A percentile compares a stretch with the other conserved stretches of the same genome.
Conservation (phyloP, 2,797 vertebrate species). For the Myotis planiceps region DNA sequence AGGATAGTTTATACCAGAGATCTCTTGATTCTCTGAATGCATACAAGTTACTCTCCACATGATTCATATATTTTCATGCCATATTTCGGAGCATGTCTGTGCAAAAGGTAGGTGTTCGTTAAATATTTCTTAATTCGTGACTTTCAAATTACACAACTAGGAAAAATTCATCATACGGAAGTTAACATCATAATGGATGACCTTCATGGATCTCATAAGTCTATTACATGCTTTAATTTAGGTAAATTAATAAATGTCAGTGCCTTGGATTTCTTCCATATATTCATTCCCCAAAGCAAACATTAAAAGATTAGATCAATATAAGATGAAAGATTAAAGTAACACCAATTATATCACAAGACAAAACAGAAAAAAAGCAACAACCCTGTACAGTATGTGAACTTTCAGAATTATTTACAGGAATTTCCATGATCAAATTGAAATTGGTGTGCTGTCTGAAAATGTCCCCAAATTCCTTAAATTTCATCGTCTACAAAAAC, state of each 20-base stretch:
- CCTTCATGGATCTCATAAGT: not conserved
- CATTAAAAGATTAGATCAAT: conserved; percentile 16
- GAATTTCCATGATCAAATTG: not conserved
- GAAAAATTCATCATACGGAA: not conserved
- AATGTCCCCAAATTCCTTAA: not conserved
- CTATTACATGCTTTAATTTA: not conserved
- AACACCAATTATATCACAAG: conserved; percentile 5
- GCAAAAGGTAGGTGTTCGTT: not conserved
- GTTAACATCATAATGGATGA: not conserved
- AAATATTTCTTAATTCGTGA: not conserved
- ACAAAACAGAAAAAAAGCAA: not conserved
- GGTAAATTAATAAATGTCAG: not conserved
- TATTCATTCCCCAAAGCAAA: conserved; percentile 36
- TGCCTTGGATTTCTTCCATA: conserved; percentile 11
- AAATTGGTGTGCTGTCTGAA: not conserved
- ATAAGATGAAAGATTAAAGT: conserved; percentile 53
- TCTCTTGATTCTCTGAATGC: not conserved
- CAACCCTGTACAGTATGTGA: not conserved
- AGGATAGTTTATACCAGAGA: not conserved
- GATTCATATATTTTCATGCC: not conserved
- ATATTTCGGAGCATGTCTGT: not conserved
- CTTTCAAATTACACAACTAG: not conserved
- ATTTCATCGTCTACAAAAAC: not conserved
- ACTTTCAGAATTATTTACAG: not conserved
- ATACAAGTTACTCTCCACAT: not conserved